phyloP scores from a whole-genome alignment of 1,140 invertebrate genomes.

The Alviniconcha marisindica region DNA sequence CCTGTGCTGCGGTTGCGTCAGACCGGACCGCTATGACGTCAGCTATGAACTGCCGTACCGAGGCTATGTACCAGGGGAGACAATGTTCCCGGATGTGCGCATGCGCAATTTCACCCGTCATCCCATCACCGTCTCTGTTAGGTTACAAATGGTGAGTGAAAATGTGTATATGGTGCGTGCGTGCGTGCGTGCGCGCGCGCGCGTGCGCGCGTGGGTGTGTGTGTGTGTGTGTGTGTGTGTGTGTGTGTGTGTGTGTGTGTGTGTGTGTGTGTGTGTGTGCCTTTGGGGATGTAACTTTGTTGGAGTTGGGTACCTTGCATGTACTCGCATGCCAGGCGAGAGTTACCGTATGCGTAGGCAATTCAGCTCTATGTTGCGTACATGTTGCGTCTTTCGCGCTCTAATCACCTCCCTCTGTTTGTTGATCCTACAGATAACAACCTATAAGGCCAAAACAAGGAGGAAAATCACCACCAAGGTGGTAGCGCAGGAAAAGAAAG shows the following conservation, averaged over 20 bases:
- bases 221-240: not conserved
- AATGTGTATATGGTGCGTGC: not conserved
- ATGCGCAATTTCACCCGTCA: conserved; percentile 30
- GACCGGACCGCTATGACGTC: conserved; percentile 34
- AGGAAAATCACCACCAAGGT: conserved; percentile 22
- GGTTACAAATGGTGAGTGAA: conserved; percentile 20
- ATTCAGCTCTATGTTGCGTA: too few relatives aligned
- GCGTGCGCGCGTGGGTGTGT: not conserved
- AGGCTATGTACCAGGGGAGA: conserved; percentile 42
- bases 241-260: not conserved
- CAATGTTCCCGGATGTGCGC: conserved; percentile 32
- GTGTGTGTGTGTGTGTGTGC: not conserved
- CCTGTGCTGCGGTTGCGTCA: conserved; percentile 32
- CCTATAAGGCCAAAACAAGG: conserved; percentile 17
- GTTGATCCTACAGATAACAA: conserved; percentile 12
- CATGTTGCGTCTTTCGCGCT: too few relatives aligned
- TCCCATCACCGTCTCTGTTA: conserved; percentile 12
- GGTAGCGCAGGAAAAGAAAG: conserved; percentile 25
- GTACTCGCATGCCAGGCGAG: too few relatives aligned
- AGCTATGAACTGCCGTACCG: conserved; percentile 14
- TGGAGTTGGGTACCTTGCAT: too few relatives aligned
- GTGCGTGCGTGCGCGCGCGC: too few relatives aligned
- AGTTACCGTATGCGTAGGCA: too few relatives aligned
- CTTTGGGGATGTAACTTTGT: not conserved
- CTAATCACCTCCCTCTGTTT: too few relatives aligned